phyloP scores from a whole-genome alignment of 2,888 invertebrate species.

The Incurvaria masculella region DNA sequence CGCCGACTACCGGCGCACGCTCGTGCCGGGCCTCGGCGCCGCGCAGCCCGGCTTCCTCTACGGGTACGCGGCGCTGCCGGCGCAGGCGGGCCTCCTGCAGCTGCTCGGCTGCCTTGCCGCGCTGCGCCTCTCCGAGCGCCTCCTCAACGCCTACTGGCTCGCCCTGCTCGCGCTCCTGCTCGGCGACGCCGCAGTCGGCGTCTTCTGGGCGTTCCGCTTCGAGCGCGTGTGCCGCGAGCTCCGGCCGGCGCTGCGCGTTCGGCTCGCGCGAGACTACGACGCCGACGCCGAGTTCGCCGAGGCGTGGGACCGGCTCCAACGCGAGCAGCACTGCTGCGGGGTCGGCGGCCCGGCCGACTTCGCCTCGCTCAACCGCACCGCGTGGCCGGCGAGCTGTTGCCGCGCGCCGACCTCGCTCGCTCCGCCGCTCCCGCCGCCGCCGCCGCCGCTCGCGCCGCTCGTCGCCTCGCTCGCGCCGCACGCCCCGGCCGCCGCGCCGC shows the following conservation, averaged over 20 bases:
- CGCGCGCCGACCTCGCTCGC: constrained; percentile 34
- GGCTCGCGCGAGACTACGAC: constrained; percentile 67
- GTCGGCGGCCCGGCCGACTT: constrained; percentile 62
- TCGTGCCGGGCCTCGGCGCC: constrained; percentile 71
- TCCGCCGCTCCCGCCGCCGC: constrained; percentile 36
- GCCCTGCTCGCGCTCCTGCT: constrained; percentile 73
- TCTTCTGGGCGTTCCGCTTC: constrained; percentile 81
- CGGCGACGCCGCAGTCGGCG: constrained; percentile 80
- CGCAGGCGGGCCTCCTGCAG: constrained; percentile 68
- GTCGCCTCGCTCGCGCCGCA: constrained; percentile 35
- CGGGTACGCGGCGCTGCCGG: constrained; percentile 77
- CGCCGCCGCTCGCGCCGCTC: constrained; percentile 33
- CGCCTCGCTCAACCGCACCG: constrained; percentile 40
- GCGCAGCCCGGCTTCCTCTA: constrained; percentile 82
- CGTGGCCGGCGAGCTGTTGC: constrained; percentile 45
- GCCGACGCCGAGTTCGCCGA: constrained; percentile 68
- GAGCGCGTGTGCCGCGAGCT: constrained; percentile 73
- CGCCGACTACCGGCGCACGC: constrained; percentile 66
- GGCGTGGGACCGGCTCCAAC: constrained; percentile 75
- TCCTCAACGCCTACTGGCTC: constrained; percentile 83
- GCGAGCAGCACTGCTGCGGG: constrained; percentile 76
- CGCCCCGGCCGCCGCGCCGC: constrained; percentile 31
- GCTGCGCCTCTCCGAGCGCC: constrained; percentile 71
- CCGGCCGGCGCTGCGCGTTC: constrained; percentile 61
- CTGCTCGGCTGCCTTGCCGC: constrained; percentile 81